Base-by-base conservation (phyloP, 2,888 invertebrate genomes). In the Aspidiotus rigidus region DNA sequence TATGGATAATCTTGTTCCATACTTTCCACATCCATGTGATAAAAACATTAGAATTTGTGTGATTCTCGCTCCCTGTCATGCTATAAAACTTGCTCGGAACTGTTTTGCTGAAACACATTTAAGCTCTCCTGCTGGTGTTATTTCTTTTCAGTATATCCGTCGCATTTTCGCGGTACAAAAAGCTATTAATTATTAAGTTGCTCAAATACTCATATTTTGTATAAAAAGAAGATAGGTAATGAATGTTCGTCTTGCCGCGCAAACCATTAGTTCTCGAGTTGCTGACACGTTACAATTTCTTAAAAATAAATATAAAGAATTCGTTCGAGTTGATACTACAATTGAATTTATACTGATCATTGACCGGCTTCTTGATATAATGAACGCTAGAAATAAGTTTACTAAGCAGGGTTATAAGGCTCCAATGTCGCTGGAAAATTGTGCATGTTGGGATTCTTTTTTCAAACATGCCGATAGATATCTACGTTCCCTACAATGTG, bases 121-220 rank as follows among this genome's bases (percentile, higher is more conserved):
- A 71, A 88, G 93, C 75, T 90, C 91, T 61, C 81, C 85, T 41
- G 86, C 87, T 75, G 80, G 82, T 71, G 80, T 74, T 8, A 81
- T 82, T 55, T 75, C 73, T 72, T 71, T 64, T 16, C 11, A 44
- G 13, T 69, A 54, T 59, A 67, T 71, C 17, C 44, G 17, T 41
- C 57, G 59, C 8, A 10, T 56, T 56, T 15, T 69, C 44, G 44
- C 49, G 57, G 16, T 54, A 42, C 64, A 71, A 62, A n/a, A 56
- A 49, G 56, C 10, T 40, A 70, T 6, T 61, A 66, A 15, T 62
- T 67, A n/a, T 42, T 63, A 10, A 67, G 59, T 49, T 64, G 62
- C 44, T 17, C 71, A 15, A 63, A 17, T 54, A 44, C 49, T 15
- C 70, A 71, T 59, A 64, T 69, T 49, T 56, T 66, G 41, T 71